Evolutionary conservation across 2,797 vertebrate genomes (phyloP).

Genomic region (Pogoniulus pusillus): DNA sequence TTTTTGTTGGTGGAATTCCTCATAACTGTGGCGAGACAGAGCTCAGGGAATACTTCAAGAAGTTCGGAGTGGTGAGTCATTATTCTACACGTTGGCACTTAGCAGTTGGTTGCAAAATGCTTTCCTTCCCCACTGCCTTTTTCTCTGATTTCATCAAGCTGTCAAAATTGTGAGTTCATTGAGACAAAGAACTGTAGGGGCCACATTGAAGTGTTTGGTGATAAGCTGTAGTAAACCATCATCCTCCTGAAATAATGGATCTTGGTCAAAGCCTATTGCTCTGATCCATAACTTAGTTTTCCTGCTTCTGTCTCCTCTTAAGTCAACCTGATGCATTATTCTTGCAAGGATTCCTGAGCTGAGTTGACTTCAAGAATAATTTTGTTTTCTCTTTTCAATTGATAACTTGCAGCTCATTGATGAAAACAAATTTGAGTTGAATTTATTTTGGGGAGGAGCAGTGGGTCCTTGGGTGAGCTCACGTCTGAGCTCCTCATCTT

Average conservation of each 20-base stretch:
- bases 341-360: background rate
- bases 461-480: background rate
- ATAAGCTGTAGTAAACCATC: background rate
- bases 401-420: background rate
- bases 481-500: background rate
- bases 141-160: slow-evolving; percentile 3
- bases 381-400: background rate
- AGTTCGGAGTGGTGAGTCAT: slow-evolving; percentile 98
- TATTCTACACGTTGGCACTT: background rate
- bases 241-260: background rate
- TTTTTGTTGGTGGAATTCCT: slow-evolving; percentile 99
- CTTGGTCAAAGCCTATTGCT: slow-evolving; percentile 6
- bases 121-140: background rate
- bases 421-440: background rate
- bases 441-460: background rate
- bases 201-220: background rate
- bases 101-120: background rate
- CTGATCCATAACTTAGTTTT: background rate
- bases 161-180: background rate
- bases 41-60: slow-evolving; percentile 99
- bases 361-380: background rate
- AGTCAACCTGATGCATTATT: background rate
- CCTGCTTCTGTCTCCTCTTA: background rate
- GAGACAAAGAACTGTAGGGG: slow-evolving; percentile 4
- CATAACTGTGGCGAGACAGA: slow-evolving; percentile 99